These are phyloP conservation scores for Nymphicus hollandicus DNA, from an alignment of 2,113 vertebrate genomes.

Conservation along the genomic window DNA sequence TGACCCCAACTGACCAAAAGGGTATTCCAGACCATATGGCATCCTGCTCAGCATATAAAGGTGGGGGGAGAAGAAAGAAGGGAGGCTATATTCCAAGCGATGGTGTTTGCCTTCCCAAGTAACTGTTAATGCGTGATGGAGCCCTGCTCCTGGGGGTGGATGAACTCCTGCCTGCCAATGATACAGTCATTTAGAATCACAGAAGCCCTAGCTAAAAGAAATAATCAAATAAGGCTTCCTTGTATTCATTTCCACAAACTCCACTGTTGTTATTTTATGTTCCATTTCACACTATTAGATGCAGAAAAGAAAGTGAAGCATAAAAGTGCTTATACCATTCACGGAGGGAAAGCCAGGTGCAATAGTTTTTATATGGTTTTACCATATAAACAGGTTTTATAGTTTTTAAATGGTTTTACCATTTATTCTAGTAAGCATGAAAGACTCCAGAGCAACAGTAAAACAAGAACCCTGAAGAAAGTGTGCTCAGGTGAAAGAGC, in stretches of 20 bases:
- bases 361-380: not conserved
- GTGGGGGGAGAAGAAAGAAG: not conserved
- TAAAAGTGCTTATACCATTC: not conserved
- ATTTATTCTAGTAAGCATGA: not conserved
- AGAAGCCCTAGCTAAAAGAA: not conserved
- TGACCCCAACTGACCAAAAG: not conserved
- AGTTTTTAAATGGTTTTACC: not conserved
- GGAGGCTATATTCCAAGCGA: accelerated
- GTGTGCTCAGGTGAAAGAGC: not conserved
- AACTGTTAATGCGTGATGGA: accelerated
- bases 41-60: too few relatives aligned
- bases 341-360: not conserved
- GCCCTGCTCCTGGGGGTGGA: not conserved
- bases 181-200: not conserved
- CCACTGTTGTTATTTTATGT: not conserved
- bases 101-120: not conserved
- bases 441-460: not conserved
- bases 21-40: not conserved
- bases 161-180: not conserved
- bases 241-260: not conserved
- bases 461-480: not conserved
- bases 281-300: not conserved
- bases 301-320: not conserved
- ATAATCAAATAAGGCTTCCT: not conserved
- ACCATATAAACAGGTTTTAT: not conserved